Conservation (phyloP, 2,113 vertebrate genomes). For the Mirounga angustirostris region DNA sequence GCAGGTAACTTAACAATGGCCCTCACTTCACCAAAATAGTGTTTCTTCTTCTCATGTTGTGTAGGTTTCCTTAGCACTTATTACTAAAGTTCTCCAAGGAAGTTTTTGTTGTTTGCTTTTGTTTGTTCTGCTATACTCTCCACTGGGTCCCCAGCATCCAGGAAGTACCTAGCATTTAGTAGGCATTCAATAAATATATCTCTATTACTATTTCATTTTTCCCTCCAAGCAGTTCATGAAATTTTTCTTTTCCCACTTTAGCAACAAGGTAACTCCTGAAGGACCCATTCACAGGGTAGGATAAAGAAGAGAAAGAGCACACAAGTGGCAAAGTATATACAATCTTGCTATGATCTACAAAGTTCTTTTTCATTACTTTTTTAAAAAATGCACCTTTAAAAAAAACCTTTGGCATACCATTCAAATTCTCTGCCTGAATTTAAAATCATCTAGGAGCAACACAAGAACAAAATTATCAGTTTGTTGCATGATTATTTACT, state of each 20-base stretch:
- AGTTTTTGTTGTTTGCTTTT: background rate
- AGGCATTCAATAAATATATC: background rate
- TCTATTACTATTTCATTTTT: background rate
- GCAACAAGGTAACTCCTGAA: background rate
- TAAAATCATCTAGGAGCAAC: background rate
- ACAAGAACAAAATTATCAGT: slow-evolving; percentile 16
- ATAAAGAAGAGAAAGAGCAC: background rate
- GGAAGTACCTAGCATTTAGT: background rate
- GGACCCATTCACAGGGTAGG: too few species aligned
- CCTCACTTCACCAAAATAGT: background rate
- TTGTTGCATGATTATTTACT: background rate
- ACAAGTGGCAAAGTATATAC: background rate
- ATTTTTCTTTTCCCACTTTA: background rate
- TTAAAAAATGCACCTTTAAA: background rate
- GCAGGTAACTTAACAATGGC: background rate
- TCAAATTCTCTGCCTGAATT: background rate
- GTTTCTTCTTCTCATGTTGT: background rate
- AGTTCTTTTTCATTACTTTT: background rate
- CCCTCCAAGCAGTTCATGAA: background rate
- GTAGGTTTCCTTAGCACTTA: background rate
- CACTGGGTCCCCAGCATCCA: background rate
- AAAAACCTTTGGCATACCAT: background rate
- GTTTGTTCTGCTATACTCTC: background rate
- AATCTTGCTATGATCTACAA: background rate
- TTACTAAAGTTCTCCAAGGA: background rate